phyloP scores from a whole-genome alignment of 1,140 invertebrate genomes.

The Diplogasteroides magnus region DNA sequence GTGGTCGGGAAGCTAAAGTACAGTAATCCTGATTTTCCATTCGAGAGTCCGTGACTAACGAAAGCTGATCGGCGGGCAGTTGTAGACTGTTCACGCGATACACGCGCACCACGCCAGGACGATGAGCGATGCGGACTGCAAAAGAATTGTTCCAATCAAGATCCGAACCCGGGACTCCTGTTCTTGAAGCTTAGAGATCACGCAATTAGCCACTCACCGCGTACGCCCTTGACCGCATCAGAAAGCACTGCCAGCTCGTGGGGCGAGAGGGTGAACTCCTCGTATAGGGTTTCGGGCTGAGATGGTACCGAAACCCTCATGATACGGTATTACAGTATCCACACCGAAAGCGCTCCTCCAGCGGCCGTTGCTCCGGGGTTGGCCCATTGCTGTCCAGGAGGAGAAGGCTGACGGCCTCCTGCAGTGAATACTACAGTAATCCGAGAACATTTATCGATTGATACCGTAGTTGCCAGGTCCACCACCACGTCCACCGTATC shows the following conservation, averaged over 20 bases:
- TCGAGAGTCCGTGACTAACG: too few species aligned
- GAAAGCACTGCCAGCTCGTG: constrained; percentile 33
- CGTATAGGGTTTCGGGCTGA: constrained; percentile 27
- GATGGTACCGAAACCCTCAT: too few species aligned
- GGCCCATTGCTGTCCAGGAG: constrained; percentile 3
- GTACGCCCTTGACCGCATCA: constrained; percentile 32
- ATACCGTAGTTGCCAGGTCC: background rate
- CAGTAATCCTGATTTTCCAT: constrained; percentile 7
- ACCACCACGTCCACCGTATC: constrained; percentile 11
- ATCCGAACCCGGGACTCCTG: background rate
- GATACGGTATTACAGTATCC: constrained; percentile 8
- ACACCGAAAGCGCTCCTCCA: constrained; percentile 7
- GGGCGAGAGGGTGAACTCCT: constrained; percentile 26
- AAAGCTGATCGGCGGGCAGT: constrained; percentile 30
- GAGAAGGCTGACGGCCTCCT: background rate
- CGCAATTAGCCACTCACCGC: background rate
- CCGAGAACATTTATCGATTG: background rate
- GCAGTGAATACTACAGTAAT: too few species aligned
- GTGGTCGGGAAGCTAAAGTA: too few species aligned
- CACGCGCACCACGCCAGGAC: constrained; percentile 32
- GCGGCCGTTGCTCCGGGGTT: too few species aligned
- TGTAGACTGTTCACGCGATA: constrained; percentile 40
- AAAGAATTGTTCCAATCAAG: background rate
- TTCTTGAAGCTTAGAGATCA: background rate
- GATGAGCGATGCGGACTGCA: constrained; percentile 31